Evolutionary conservation across 2,113 vertebrate species (phyloP), one percentile per base, ranked within the genome.

Genomic region (Hippocampus comes): DNA sequence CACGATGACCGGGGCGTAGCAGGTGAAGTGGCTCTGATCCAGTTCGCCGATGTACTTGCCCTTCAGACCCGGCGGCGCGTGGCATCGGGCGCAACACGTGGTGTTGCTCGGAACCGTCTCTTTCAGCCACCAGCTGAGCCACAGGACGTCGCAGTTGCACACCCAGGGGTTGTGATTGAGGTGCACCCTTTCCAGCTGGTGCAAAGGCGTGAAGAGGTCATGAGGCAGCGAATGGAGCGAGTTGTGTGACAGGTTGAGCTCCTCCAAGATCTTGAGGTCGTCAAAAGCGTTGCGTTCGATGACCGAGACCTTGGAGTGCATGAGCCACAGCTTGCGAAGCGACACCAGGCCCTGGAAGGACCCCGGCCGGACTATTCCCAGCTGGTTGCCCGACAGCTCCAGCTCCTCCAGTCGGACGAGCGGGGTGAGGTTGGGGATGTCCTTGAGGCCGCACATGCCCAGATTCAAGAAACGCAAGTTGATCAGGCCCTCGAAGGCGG

Each of bases 151-250:
- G 38, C 97, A 99, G 78, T 97, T 97, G 91, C 97, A 99, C 5
- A 96, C 94, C 97, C 97, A 98, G 0, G 97, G 97, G 90, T 99
- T 98, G 78, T 98, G 97, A 88, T 99, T 97, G 55, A 99, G 95
- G 88, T 98, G 97, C 0, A 98, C 97, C 0, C 97, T 86, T 83
- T 97, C 96, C 77, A 99, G 83, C 60, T 96, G 95, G 86, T 97
- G 96, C 83, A 98, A 67, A 0, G 97, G 96, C 0, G 96, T 98
- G 89, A 99, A 99, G 0, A 99, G 96, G 88, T 99, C 97, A 78
- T 98, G 97, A 0, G 97, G 97, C 60, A 99, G 85, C 4, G 96
- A 98, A 76, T 96, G 95, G 82, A 98, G 86, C 4, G 96, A 96
- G 89, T 99, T 99, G 85, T 98, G 97, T 0, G 97, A 98, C 73